Evolutionary conservation across 2,113 vertebrate species (phyloP).

Genomic region (Pholis gunnellus): DNA sequence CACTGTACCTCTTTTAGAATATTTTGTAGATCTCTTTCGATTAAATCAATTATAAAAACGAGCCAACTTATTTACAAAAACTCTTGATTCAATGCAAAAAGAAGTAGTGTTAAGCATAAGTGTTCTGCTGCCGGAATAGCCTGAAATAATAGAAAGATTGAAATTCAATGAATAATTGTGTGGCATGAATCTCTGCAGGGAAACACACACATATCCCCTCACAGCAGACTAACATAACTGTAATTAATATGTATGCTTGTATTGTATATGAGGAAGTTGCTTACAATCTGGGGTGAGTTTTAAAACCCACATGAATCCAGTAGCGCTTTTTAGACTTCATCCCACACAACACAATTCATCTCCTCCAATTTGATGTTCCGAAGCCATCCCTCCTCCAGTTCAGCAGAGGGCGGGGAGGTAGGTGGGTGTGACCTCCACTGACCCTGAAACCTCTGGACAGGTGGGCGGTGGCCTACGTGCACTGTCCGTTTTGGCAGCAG

Average conservation of each 20-base stretch:
- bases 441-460: conserved; percentile 90
- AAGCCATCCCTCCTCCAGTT: conserved; percentile 57
- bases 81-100: conserved; percentile 29
- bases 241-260: conserved; percentile 71
- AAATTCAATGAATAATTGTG: conserved; percentile 69
- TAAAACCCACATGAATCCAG: conserved; percentile 27
- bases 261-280: conserved; percentile 57
- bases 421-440: conserved; percentile 88
- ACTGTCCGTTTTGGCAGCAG: conserved; percentile 93
- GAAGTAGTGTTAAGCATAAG: conserved; percentile 13
- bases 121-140: conserved; percentile 9
- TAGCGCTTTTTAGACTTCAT: conserved; percentile 27
- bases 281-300: conserved; percentile 44
- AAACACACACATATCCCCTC: conserved; percentile 51
- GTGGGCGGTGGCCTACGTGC: conserved; percentile 79
- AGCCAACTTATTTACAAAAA: conserved; percentile 22
- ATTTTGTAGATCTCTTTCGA: neutral
- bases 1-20: neutral
- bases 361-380: conserved; percentile 56
- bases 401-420: conserved; percentile 75
- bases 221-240: conserved; percentile 58
- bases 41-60: conserved; percentile 19
- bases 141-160: conserved; percentile 60
- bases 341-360: conserved; percentile 58
- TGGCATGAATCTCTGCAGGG: conserved; percentile 58